Evolutionary conservation across 2,888 invertebrate species (phyloP).

Genomic region (Achlya flavicornis): DNA sequence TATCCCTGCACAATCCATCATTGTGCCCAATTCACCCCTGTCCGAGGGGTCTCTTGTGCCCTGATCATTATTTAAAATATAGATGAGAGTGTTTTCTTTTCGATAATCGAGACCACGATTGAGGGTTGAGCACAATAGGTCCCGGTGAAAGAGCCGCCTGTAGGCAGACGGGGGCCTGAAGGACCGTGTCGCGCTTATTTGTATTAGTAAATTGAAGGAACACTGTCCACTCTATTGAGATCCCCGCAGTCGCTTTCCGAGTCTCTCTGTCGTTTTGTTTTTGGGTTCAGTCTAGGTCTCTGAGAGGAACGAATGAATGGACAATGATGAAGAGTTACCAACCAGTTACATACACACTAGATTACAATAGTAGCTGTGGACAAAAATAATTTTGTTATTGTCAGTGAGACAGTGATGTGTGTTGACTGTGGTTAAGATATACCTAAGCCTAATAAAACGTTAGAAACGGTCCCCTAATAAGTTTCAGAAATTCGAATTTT

Average conservation of each 20-base stretch:
- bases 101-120: conserved; percentile 81
- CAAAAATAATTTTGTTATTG: no score
- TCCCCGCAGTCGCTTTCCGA: conserved; percentile 46
- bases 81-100: conserved; percentile 83
- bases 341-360: no score
- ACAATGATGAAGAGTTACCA: no score
- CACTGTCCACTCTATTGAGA: conserved; percentile 70
- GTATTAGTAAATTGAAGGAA: conserved; percentile 81
- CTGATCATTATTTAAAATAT: conserved; percentile 84
- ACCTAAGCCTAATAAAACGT: background rate
- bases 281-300: background rate
- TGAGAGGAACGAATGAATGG: background rate
- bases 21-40: conserved; percentile 65
- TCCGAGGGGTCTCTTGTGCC: conserved; percentile 48
- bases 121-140: conserved; percentile 76
- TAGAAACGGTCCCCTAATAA: background rate
- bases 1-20: conserved; percentile 75
- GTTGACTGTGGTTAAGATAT: no score
- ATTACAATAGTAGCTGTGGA: no score
- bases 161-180: conserved; percentile 59
- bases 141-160: conserved; percentile 44
- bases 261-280: conserved; percentile 18
- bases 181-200: conserved; percentile 69
- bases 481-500: background rate
- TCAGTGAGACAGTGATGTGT: no score